A percentile compares a stretch with the other conserved stretches of the same genome.
These are phyloP conservation scores for Pitangus sulphuratus DNA, from an alignment of 2,797 vertebrate genomes.

Conservation along the genomic window DNA sequence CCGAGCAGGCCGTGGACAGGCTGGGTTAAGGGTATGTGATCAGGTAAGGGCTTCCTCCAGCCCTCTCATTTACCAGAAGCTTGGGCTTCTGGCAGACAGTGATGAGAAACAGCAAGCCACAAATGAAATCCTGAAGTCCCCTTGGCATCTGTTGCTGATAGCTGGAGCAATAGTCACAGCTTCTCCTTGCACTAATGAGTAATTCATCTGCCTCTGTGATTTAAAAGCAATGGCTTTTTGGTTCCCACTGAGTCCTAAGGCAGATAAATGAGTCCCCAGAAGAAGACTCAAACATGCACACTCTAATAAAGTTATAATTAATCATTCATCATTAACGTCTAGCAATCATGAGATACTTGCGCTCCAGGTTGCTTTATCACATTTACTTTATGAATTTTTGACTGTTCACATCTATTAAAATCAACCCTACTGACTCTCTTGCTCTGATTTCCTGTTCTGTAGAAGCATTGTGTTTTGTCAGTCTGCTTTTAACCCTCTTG, in stretches of 20 bases:
- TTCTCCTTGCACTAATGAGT: background rate
- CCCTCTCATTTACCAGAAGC: background rate
- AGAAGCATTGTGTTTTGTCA: background rate
- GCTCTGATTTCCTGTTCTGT: background rate
- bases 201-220: background rate
- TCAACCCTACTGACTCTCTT: background rate
- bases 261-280: background rate
- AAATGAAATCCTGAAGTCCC: background rate
- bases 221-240: background rate
- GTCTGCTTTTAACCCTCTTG: background rate
- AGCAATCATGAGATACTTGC: background rate
- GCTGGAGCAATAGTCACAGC: background rate
- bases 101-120: background rate
- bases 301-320: conserved; percentile 8
- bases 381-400: background rate
- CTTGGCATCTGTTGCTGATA: background rate
- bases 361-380: background rate
- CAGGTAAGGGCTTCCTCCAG: background rate
- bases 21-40: background rate
- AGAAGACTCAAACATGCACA: background rate
- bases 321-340: background rate
- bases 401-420: background rate
- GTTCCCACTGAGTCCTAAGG: background rate
- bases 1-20: background rate
- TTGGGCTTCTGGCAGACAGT: background rate